A percentile compares a stretch with the other conserved stretches of the same genome.
These are phyloP conservation scores for Ardeotis arabs DNA, from an alignment of 2,113 vertebrate genomes.

Conservation along the genomic window DNA sequence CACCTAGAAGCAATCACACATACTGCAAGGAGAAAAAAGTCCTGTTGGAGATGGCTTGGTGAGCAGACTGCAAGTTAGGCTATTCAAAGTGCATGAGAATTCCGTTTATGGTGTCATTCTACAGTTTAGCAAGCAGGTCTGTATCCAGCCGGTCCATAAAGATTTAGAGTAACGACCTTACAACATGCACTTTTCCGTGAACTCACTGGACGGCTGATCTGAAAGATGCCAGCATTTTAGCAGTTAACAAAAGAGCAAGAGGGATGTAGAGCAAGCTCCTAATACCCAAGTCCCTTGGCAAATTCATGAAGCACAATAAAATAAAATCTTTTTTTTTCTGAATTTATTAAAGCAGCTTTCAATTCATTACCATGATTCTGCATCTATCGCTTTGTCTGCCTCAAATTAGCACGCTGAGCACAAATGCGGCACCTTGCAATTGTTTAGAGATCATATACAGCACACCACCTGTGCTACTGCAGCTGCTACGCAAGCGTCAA, in stretches of 20 bases:
- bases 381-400: background rate
- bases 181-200: fast-evolving
- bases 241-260: background rate
- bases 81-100: background rate
- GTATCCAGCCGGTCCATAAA: background rate
- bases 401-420: background rate
- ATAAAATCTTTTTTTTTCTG: conserved; percentile 24
- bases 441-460: background rate
- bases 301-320: conserved; percentile 50
- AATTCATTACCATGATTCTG: conserved; percentile 24
- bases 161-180: background rate
- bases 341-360: conserved; percentile 50
- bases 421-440: background rate
- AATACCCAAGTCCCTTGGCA: conserved; percentile 25
- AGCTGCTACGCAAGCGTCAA: background rate
- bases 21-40: background rate
- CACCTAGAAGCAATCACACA: background rate
- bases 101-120: background rate
- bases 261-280: background rate
- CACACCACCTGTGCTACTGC: background rate
- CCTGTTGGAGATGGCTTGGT: background rate
- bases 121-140: background rate
- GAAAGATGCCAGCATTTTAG: background rate
- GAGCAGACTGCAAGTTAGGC: background rate
- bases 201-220: background rate